Percentiles rank a stretch among this genome's conserved stretches.
phyloP scores from a whole-genome alignment of 2,888 invertebrate genomes.

The Lumbricus terrestris region DNA sequence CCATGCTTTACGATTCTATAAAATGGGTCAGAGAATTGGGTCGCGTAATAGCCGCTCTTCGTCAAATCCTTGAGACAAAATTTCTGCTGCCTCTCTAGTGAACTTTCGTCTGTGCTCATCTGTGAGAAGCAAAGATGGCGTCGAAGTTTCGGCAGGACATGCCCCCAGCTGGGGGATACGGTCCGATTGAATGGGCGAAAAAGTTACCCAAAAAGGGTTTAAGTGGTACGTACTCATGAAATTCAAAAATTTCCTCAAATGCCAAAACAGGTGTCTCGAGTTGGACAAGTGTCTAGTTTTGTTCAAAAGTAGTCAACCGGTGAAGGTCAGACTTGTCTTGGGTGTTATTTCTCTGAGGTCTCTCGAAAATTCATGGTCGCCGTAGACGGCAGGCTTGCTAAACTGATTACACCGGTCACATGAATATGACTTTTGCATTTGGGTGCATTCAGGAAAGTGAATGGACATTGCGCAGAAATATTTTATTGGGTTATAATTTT shows the following conservation, averaged over 20 bases:
- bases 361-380: neutral
- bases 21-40: too few relatives aligned
- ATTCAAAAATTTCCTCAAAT: neutral
- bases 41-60: neutral
- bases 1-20: too few relatives aligned
- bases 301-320: neutral
- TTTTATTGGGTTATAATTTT: neutral
- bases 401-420: neutral
- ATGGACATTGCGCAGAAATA: neutral
- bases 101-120: neutral
- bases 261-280: neutral
- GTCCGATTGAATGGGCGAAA: conserved; percentile 66
- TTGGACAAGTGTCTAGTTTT: neutral
- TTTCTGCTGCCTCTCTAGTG: neutral
- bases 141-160: conserved; percentile 72
- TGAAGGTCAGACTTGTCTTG: neutral
- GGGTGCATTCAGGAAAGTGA: neutral
- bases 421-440: neutral
- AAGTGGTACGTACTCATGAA: conserved; percentile 28
- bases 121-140: conserved; percentile 34
- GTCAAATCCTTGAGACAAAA: neutral
- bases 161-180: conserved; percentile 89
- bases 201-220: conserved; percentile 47
- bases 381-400: neutral
- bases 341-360: neutral